A percentile compares a stretch with the other conserved stretches of the same genome.
Evolutionary conservation across 2,888 invertebrate species (phyloP).

Genomic region (Idaea aversata): DNA sequence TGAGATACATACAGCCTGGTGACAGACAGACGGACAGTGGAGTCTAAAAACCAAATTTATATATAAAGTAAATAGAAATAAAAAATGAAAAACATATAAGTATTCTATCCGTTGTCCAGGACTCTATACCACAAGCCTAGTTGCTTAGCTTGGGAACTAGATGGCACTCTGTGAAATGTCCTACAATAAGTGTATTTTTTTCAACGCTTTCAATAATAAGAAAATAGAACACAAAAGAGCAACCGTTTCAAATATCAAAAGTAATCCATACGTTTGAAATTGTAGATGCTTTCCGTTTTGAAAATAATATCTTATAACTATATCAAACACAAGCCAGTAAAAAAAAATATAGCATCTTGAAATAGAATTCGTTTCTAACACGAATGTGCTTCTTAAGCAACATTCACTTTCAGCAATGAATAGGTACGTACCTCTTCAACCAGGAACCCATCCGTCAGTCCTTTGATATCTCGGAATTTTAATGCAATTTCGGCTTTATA

Average conservation of each 20-base stretch:
- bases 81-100: no score
- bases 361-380: not conserved
- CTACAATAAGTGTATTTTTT: not conserved
- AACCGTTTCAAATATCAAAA: not conserved
- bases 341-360: no score
- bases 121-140: no score
- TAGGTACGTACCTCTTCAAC: not conserved
- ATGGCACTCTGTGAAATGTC: no score
- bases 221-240: not conserved
- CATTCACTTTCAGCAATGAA: not conserved
- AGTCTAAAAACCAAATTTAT: no score
- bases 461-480: slow-evolving; percentile 7
- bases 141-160: no score
- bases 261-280: not conserved
- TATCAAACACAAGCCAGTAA: not conserved
- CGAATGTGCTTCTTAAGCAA: not conserved
- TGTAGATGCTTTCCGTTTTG: not conserved
- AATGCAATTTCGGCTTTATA: slow-evolving; percentile 14
- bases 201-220: no score
- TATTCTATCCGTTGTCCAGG: no score
- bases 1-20: no score
- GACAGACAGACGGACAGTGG: no score
- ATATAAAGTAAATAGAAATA: no score
- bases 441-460: not conserved
- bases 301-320: not conserved